These are phyloP conservation scores for Lateolabrax maculatus DNA, from an alignment of 2,797 vertebrate genomes.

Conservation along the genomic window DNA sequence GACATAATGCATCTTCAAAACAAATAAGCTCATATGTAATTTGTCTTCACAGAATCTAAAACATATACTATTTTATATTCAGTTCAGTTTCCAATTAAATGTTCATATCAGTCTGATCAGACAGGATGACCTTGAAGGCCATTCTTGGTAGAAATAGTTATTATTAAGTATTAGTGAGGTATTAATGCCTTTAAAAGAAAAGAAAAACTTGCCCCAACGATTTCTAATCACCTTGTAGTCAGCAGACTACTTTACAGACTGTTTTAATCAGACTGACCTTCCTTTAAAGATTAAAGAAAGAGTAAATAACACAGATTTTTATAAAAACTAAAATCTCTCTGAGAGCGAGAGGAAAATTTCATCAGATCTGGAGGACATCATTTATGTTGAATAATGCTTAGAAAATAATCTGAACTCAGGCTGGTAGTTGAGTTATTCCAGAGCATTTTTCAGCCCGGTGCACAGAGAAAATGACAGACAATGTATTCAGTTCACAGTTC, in stretches of 20 bases:
- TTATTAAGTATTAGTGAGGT: not conserved
- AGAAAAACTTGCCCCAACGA: not conserved
- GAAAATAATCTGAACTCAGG: too few species aligned
- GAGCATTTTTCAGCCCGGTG: too few species aligned
- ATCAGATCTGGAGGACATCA: too few species aligned
- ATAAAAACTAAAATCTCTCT: too few species aligned
- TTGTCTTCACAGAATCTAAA: not conserved
- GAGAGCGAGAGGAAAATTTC: too few species aligned
- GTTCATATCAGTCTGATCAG: not conserved
- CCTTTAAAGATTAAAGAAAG: too few species aligned
- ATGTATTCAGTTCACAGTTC: constrained; percentile 61
- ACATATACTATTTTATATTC: not conserved
- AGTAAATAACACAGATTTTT: too few species aligned
- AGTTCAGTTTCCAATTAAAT: too few species aligned
- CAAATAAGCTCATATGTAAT: not conserved
- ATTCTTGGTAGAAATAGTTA: not conserved
- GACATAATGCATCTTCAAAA: not conserved
- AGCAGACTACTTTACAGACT: too few species aligned
- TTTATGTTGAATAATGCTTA: too few species aligned
- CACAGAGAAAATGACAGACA: too few species aligned
- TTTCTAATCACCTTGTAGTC: constrained; percentile 13
- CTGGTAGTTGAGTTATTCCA: too few species aligned
- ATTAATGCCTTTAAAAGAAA: not conserved
- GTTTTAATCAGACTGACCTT: constrained; percentile 20
- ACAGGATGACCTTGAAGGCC: not conserved